Evolutionary conservation across 2,888 invertebrate species (phyloP).

Genomic region (Calephelis perditalis): DNA sequence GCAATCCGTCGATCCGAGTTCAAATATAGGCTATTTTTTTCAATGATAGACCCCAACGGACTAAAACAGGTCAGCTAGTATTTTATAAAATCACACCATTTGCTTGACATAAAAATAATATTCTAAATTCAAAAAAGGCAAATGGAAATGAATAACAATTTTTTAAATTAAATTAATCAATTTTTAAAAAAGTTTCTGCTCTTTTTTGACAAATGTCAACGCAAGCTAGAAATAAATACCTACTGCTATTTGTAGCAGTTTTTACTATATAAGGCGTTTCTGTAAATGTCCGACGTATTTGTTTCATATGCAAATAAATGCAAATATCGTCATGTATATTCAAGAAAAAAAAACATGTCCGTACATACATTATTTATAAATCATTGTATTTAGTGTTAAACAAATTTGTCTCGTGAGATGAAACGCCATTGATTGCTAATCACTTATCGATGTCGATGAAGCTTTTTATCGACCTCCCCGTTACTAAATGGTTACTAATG

Average conservation of each 20-base stretch:
- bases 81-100: too few relatives aligned
- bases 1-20: too few relatives aligned
- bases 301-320: slow-evolving; percentile 18
- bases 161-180: too few relatives aligned
- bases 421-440: slow-evolving; percentile 39
- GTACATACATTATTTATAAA: slow-evolving; percentile 24
- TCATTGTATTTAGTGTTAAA: slow-evolving; percentile 24
- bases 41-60: too few relatives aligned
- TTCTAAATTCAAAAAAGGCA: too few relatives aligned
- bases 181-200: not conserved
- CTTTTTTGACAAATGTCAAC: not conserved
- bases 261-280: slow-evolving; percentile 4
- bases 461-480: slow-evolving; percentile 39
- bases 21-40: too few relatives aligned
- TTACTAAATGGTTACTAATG: slow-evolving; percentile 48
- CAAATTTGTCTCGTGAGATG: slow-evolving; percentile 24
- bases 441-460: slow-evolving; percentile 43
- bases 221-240: not conserved
- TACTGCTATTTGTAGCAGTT: not conserved
- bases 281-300: slow-evolving; percentile 12
- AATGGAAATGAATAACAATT: too few relatives aligned
- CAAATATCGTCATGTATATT: slow-evolving; percentile 18
- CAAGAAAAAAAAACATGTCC: slow-evolving; percentile 2
- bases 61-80: too few relatives aligned
- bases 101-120: too few relatives aligned